Base-by-base conservation (phyloP, 2,888 invertebrate species). In the Caenorhabditis angaria region DNA sequence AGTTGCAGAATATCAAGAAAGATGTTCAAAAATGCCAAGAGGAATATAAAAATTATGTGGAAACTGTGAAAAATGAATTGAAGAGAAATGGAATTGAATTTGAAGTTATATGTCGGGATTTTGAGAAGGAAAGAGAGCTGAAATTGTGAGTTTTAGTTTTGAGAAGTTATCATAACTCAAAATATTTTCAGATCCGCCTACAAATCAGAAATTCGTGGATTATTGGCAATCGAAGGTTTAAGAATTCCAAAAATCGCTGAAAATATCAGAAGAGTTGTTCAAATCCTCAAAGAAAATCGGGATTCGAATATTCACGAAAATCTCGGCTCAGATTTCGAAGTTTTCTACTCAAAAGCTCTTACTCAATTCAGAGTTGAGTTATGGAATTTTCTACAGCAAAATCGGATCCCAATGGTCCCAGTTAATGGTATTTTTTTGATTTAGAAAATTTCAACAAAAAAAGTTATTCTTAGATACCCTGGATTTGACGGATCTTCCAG, bases 121-220 rank as follows among this genome's bases (percentile, higher is more conserved):
- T 62, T 51, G 65, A 70, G 32, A 57, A 65, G 18, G 54, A 65
- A 25, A 51, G 64, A 6, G 47, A 54, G 8, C 57, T 65, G 22
- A 61, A 64, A 1, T n/a, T 70, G 70, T 70, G 24, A 65, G 61
- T 70, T 61, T 28, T 22, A n/a, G n/a, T 55, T 20, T n/a, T 4
- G 1, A 55, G 56, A 56, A 28, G 20, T 28, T 50, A 14, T 20
- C 12, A 22, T 3, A 12, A 28, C 25, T 41, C 35, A 10, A 20
- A 6, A 51, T 41, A 18, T 22, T 29, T 64, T 24, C 53, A 65
- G 65, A 65, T 29, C 51, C 20, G 65, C 58, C 25, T 57, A 65
- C 8, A 57, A 51, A 18, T 18, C 28, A 0, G 27, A 24, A 1
- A 53, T 65, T 6, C 20, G 56, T 10, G n/a, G 41, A 14, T 35